phyloP scores from a whole-genome alignment of 1,140 invertebrate genomes.

The Coptotermes formosanus region DNA sequence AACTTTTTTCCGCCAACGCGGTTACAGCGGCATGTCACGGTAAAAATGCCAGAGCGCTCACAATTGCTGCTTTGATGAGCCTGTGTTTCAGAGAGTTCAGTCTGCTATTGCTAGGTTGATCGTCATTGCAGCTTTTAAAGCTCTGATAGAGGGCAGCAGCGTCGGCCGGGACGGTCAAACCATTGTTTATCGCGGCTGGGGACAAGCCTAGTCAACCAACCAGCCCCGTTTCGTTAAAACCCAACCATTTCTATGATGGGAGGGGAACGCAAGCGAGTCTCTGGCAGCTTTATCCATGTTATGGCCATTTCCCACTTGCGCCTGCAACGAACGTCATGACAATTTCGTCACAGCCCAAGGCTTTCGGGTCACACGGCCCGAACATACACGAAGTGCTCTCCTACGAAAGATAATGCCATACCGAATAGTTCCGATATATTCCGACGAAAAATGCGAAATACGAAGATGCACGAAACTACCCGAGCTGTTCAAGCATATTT shows the following conservation, averaged over 20 bases:
- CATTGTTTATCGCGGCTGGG: constrained; percentile 17
- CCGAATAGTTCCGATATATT: constrained; percentile 14
- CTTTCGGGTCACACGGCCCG: constrained; percentile 37
- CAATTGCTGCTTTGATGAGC: constrained; percentile 3
- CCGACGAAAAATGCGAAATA: constrained; percentile 28
- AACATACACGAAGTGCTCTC: constrained; percentile 29
- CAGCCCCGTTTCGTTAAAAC: constrained; percentile 33
- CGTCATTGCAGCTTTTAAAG: not conserved
- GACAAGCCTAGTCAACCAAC: constrained; percentile 25
- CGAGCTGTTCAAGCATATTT: not conserved
- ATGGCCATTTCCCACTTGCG: constrained; percentile 20
- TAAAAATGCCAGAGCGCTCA: not conserved
- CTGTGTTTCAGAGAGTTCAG: not conserved
- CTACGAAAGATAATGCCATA: constrained; percentile 8
- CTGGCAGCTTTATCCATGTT: constrained; percentile 20
- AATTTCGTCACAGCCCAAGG: constrained; percentile 39
- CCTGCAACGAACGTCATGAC: constrained; percentile 35
- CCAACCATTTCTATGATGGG: constrained; percentile 32
- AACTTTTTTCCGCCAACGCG: not conserved
- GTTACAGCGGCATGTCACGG: not conserved
- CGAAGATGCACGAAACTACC: constrained; percentile 23
- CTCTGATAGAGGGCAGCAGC: not conserved
- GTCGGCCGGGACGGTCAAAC: not conserved
- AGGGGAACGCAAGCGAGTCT: constrained; percentile 20
- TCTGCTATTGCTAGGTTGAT: not conserved